phyloP scores from a whole-genome alignment of 2,888 invertebrate species.

The Ochropleura plecta region DNA sequence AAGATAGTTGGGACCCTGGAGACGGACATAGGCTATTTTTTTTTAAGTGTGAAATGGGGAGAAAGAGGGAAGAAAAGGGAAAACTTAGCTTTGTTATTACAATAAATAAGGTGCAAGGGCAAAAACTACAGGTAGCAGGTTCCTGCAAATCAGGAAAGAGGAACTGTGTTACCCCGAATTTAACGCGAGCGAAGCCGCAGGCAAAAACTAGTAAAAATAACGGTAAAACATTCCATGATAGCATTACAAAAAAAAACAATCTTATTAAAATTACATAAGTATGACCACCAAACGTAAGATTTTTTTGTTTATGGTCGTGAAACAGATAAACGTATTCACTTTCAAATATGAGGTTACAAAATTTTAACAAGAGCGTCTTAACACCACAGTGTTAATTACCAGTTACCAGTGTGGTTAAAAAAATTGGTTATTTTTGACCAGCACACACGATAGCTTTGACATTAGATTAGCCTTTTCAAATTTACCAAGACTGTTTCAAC shows the following conservation, averaged over 20 bases:
- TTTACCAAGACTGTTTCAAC: background rate
- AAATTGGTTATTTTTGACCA: background rate
- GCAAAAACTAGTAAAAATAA: background rate
- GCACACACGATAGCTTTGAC: background rate
- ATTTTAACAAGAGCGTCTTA: background rate
- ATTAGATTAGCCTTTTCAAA: background rate
- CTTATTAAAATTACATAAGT: background rate
- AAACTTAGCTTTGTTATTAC: no score
- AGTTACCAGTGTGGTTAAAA: background rate
- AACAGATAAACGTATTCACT: background rate
- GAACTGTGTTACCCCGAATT: no score
- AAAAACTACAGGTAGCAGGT: no score
- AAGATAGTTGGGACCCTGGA: no score
- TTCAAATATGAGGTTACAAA: slow-evolving; percentile 8
- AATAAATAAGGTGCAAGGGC: no score
- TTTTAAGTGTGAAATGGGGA: no score
- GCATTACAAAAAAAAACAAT: background rate
- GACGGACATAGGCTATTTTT: no score
- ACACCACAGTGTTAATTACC: no score
- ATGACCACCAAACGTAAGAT: background rate
- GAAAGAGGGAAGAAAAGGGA: no score
- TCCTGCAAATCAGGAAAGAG: no score
- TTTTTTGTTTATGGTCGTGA: background rate
- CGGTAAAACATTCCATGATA: background rate
- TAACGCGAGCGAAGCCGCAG: no score